Evolutionary conservation across 2,797 vertebrate genomes (phyloP).

Genomic region (Allobates femoralis): DNA sequence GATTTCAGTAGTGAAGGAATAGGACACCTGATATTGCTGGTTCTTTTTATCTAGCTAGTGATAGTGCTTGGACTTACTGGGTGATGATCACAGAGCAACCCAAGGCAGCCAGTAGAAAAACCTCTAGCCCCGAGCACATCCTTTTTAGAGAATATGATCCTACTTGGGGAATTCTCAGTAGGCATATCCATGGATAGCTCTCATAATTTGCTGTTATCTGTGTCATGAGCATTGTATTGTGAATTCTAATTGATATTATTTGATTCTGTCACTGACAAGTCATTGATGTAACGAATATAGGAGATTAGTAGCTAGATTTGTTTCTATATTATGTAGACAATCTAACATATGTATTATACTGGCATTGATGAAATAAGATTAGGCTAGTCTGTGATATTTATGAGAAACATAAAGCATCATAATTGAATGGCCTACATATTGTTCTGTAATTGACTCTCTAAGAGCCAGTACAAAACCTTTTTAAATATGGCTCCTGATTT

Average conservation of each 20-base stretch:
- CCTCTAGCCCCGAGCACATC: conserved; percentile 43
- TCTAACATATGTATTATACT: not conserved
- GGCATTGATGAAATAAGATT: not conserved
- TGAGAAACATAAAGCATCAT: not conserved
- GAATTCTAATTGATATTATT: not conserved
- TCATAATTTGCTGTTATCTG: not conserved
- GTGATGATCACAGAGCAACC: conserved; percentile 40
- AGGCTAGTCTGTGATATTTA: not conserved
- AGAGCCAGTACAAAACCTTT: not conserved
- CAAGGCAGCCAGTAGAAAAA: conserved; percentile 57
- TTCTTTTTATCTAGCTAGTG: conserved; percentile 61
- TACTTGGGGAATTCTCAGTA: conserved; percentile 10
- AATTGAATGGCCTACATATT: conserved; percentile 5
- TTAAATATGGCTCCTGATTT: conserved; percentile 19
- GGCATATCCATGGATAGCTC: not conserved
- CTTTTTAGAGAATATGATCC: conserved; percentile 24
- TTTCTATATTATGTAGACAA: not conserved
- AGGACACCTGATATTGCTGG: conserved; percentile 56
- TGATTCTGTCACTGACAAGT: not conserved
- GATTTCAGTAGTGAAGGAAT: conserved; percentile 50
- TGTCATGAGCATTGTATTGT: not conserved
- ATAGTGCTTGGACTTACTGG: conserved; percentile 57
- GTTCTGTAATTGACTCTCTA: conserved; percentile 1
- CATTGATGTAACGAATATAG: not conserved
- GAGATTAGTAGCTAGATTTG: not conserved